Base-by-base conservation (phyloP, 2,888 invertebrate genomes). In the Lydus trimaculatus region DNA sequence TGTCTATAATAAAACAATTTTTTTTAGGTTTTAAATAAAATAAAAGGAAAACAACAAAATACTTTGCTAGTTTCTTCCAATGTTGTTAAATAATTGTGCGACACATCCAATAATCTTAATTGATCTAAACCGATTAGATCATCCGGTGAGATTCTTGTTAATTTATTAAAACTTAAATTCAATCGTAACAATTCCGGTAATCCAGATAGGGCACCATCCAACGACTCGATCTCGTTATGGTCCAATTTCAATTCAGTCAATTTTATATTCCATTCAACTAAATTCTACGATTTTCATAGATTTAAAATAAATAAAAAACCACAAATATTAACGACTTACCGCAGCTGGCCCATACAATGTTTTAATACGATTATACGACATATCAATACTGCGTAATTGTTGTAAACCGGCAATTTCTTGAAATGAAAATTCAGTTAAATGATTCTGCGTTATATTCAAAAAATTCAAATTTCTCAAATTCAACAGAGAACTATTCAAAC, bases 1-100 rank as follows among this genome's bases (percentile, higher is more conserved):
- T 62, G 93, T 93, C 95, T 95, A 86, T 67, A 89, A 89, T 58
- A 15, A 59, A 59, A 31, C 59, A 28, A 33, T 2, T 17, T 23
- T 7, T 31, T n/a, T n/a, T n/a, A n/a, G n/a, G n/a, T n/a, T n/a
- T n/a, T n/a, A n/a, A n/a, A n/a, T n/a, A n/a, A n/a, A n/a, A n/a
- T n/a, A n/a, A n/a, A n/a, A n/a, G n/a, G n/a, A 33, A 15, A 36
- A 31, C 25, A 48, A 58, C 39, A n/a, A 2, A 39, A 61, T 86
- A 95, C 95, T 90, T 93, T 93, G 77, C 94, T 93, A 66, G 93
- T 92, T 86, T 94, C 94, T 82, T 94, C 93, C 66, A 95, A 86
- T 2, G 94, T 92, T 58, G 90, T 89, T 43, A 95, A 86, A 72
- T 90, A 89, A 83, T 95, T 95, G 80, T 92, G 88, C 0, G 95